phyloP scores from a whole-genome alignment of 1,140 invertebrate genomes.

The Drosophila ficusphila region DNA sequence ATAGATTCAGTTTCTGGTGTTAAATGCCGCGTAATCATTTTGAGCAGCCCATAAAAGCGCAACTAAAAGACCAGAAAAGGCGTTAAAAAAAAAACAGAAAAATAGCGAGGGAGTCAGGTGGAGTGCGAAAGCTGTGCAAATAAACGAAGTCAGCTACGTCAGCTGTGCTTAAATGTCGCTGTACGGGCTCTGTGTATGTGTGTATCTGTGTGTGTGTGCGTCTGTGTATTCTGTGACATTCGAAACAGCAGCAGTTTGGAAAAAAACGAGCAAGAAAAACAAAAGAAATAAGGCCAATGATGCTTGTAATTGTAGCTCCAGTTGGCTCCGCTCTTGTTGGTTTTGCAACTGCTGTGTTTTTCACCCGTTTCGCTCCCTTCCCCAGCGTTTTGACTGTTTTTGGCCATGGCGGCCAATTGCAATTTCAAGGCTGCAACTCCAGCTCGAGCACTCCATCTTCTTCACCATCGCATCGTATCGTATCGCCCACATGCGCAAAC shows the following conservation, averaged over 20 bases:
- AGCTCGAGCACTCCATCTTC: conserved; percentile 10
- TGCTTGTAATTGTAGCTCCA: conserved; percentile 77
- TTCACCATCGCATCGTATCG: conserved; percentile 8
- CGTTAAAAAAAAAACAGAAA: background rate
- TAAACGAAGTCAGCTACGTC: conserved; percentile 58
- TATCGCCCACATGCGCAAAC: conserved; percentile 37
- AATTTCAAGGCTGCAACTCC: conserved; percentile 62
- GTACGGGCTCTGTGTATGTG: conserved; percentile 5
- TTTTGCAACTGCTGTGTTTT: conserved; percentile 41
- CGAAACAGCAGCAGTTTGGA: conserved; percentile 29
- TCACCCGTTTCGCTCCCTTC: background rate
- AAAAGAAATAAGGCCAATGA: conserved; percentile 77
- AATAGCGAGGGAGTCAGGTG: conserved; percentile 12
- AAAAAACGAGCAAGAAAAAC: conserved; percentile 35
- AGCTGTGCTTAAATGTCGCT: conserved; percentile 26
- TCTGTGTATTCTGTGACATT: conserved; percentile 39
- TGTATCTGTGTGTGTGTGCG: too few species aligned
- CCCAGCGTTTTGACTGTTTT: conserved; percentile 5
- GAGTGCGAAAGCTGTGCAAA: conserved; percentile 72
- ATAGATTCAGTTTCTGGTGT: conserved; percentile 31
- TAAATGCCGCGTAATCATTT: conserved; percentile 77
- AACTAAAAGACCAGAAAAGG: conserved; percentile 26
- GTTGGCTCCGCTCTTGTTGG: conserved; percentile 45
- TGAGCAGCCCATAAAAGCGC: conserved; percentile 63
- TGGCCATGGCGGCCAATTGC: conserved; percentile 36